These are phyloP conservation scores for Ridgeia piscesae DNA, from an alignment of 1,140 invertebrate genomes.

Conservation along the genomic window DNA sequence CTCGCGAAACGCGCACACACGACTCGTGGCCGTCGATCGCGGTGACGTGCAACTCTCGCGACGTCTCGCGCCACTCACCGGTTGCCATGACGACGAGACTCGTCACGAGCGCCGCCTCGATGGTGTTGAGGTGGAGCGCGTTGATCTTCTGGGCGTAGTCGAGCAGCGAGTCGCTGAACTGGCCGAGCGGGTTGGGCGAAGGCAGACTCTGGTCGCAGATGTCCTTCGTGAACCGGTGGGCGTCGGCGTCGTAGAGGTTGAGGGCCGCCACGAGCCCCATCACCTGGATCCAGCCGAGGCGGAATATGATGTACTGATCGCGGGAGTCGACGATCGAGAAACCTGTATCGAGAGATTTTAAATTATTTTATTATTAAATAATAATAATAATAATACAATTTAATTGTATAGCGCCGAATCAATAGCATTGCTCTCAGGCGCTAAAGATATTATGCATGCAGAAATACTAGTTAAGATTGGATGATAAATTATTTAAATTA, in stretches of 20 bases:
- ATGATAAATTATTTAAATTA: too few species aligned
- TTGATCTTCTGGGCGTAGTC: conserved; percentile 22
- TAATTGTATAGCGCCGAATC: too few species aligned
- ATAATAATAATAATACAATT: too few species aligned
- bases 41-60: too few species aligned
- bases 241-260: conserved; percentile 25
- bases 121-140: conserved; percentile 14
- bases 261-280: conserved; percentile 23
- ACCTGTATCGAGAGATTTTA: conserved; percentile 8
- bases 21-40: too few species aligned
- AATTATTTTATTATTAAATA: too few species aligned
- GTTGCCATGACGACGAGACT: conserved; percentile 11
- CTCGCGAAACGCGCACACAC: too few species aligned
- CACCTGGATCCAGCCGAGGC: conserved; percentile 25
- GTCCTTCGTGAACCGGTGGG: conserved; percentile 23
- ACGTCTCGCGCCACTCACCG: conserved; percentile 4
- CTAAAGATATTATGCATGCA: too few species aligned
- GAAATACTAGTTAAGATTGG: too few species aligned
- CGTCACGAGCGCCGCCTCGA: conserved; percentile 25
- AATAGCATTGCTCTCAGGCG: too few species aligned
- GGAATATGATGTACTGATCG: conserved; percentile 27
- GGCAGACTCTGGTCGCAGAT: conserved; percentile 20
- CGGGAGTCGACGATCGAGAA: conserved; percentile 20
- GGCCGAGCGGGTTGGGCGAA: neutral
- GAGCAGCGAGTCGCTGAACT: conserved; percentile 24